A percentile compares a stretch with the other conserved stretches of the same genome.
phyloP scores from a whole-genome alignment of 2,888 invertebrate species.

The Temnothorax ravouxi region DNA sequence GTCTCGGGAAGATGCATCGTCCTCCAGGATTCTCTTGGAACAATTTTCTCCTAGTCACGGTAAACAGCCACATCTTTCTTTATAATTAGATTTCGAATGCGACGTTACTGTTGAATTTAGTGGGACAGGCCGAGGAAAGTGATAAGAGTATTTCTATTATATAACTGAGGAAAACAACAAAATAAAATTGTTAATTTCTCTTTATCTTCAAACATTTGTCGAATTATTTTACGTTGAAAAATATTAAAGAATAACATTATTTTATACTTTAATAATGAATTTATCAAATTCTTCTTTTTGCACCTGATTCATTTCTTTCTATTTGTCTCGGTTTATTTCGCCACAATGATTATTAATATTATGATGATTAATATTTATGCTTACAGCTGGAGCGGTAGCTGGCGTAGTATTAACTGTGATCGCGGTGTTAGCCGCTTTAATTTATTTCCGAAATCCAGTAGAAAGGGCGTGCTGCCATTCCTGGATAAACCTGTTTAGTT shows the following conservation, averaged over 20 bases:
- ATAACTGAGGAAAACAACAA: background rate
- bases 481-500: conserved; percentile 68
- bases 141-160: background rate
- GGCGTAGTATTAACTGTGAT: conserved; percentile 61
- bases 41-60: conserved; percentile 60
- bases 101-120: background rate
- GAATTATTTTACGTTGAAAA: background rate
- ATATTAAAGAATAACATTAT: background rate
- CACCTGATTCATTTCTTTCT: background rate
- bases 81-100: background rate
- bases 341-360: background rate
- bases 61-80: conserved; percentile 37
- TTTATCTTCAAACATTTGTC: background rate
- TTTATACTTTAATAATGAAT: background rate
- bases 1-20: conserved; percentile 10
- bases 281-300: background rate
- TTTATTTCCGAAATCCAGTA: conserved; percentile 77
- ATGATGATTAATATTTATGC: background rate
- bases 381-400: conserved; percentile 74
- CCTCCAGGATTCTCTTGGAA: background rate
- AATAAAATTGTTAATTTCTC: background rate
- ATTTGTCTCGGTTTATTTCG: background rate
- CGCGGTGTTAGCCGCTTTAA: conserved; percentile 67
- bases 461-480: conserved; percentile 72
- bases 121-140: background rate